These are phyloP conservation scores for Sarcophilus harrisii DNA, from an alignment of 2,797 vertebrate genomes.

Conservation along the genomic window DNA sequence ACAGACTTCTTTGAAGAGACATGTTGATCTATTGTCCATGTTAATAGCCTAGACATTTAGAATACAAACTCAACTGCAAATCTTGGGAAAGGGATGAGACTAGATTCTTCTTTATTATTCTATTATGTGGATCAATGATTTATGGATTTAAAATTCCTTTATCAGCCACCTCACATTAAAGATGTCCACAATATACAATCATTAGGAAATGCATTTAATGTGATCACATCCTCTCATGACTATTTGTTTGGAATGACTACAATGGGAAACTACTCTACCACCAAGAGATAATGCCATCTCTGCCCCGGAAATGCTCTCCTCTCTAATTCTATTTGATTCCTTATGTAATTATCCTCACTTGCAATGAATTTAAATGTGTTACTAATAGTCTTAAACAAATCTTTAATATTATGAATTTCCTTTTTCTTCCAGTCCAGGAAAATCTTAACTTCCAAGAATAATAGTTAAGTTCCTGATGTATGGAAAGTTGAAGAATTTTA, in stretches of 20 bases:
- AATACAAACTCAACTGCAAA: background rate
- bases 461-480: constrained; percentile 54
- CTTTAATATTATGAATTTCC: constrained; percentile 48
- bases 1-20: background rate
- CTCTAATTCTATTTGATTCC: background rate
- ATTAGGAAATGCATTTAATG: background rate
- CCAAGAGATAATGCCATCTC: background rate
- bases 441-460: constrained; percentile 42
- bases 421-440: constrained; percentile 56
- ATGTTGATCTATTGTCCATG: background rate
- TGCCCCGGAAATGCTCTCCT: background rate
- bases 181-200: background rate
- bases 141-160: background rate
- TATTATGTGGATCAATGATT: background rate
- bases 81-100: background rate
- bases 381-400: background rate
- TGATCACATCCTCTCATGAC: background rate
- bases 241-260: background rate
- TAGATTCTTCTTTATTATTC: background rate
- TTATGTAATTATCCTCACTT: constrained; percentile 1
- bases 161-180: background rate
- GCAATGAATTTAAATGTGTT: constrained; percentile 25
- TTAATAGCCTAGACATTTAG: background rate
- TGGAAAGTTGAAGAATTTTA: constrained; percentile 74
- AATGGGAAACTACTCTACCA: background rate